Conservation (phyloP, 2,797 vertebrate genomes). For the Pseudochromis fuscus region DNA sequence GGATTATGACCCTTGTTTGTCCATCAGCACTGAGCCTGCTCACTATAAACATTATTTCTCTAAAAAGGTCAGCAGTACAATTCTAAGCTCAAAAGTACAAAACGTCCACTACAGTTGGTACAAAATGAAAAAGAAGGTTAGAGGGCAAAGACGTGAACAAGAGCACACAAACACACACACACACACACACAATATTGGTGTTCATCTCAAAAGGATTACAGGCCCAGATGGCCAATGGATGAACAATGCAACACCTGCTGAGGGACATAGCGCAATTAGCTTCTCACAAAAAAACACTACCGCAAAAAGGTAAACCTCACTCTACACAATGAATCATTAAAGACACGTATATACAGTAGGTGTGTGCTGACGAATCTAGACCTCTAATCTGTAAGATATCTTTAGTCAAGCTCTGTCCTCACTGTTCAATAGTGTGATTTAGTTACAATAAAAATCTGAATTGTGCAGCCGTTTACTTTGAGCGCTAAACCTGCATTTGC, state of each 20-base stretch:
- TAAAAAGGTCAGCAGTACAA: constrained; percentile 74
- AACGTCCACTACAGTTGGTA: constrained; percentile 58
- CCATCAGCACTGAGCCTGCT: constrained; percentile 31
- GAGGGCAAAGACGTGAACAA: constrained; percentile 52
- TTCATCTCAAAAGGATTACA: constrained; percentile 84
- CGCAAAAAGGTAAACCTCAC: constrained; percentile 50
- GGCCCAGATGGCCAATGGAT: constrained; percentile 83
- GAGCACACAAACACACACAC: constrained; percentile 13
- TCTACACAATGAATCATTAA: constrained; percentile 29
- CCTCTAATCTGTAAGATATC: constrained; percentile 7
- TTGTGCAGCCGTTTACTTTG: neutral
- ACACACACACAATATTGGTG: constrained; percentile 51
- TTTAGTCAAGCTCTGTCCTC: constrained; percentile 4
- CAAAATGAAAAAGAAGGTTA: constrained; percentile 71
- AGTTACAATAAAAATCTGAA: constrained; percentile 2
- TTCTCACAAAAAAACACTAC: constrained; percentile 44
- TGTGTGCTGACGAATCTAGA: constrained; percentile 19
- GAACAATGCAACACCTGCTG: constrained; percentile 87
- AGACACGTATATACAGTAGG: constrained; percentile 7
- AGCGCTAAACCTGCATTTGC: no score
- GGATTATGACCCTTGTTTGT: constrained; percentile 41
- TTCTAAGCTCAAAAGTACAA: constrained; percentile 67
- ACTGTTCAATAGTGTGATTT: neutral
- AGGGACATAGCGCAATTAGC: constrained; percentile 70
- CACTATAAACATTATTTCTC: constrained; percentile 48